Percentiles rank a stretch among this genome's conserved stretches.
These are phyloP conservation scores for Saccopteryx leptura DNA, from an alignment of 2,113 vertebrate genomes.

Conservation along the genomic window DNA sequence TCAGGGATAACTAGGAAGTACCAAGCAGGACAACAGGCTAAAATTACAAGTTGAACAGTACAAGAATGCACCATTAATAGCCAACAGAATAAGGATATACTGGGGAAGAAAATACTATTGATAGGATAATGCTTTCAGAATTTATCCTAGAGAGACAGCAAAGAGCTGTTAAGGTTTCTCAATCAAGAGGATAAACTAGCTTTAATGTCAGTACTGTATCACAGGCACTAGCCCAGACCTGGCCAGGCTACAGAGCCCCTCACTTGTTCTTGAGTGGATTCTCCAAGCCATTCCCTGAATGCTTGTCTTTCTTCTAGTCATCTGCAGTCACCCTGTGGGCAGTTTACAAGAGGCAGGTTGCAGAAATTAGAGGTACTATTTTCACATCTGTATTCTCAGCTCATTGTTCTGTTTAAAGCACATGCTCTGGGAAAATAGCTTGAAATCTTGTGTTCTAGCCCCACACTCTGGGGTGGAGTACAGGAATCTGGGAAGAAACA, in stretches of 20 bases:
- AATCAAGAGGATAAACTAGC: not conserved
- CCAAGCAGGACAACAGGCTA: not conserved
- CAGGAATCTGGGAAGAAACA: not conserved
- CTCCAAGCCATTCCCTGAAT: conserved; percentile 12
- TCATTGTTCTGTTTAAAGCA: conserved; percentile 18
- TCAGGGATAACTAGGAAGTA: not conserved
- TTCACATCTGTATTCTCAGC: conserved; percentile 17
- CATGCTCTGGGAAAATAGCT: not conserved
- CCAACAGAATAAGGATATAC: not conserved
- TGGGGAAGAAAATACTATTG: not conserved
- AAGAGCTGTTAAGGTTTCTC: not conserved
- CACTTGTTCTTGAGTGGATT: not conserved
- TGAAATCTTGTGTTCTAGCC: not conserved
- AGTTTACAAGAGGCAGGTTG: not conserved
- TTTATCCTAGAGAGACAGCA: not conserved
- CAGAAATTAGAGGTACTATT: not conserved
- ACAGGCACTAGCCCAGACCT: not conserved
- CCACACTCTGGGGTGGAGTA: not conserved
- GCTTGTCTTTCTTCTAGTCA: not conserved
- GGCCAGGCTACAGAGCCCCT: not conserved
- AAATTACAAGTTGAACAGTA: not conserved
- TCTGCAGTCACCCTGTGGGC: not conserved
- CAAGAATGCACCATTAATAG: not conserved
- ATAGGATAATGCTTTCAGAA: not conserved
- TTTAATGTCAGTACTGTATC: not conserved